Evolutionary conservation across 2,888 invertebrate species (phyloP).

Genomic region (Eupithecia abbreviata): DNA sequence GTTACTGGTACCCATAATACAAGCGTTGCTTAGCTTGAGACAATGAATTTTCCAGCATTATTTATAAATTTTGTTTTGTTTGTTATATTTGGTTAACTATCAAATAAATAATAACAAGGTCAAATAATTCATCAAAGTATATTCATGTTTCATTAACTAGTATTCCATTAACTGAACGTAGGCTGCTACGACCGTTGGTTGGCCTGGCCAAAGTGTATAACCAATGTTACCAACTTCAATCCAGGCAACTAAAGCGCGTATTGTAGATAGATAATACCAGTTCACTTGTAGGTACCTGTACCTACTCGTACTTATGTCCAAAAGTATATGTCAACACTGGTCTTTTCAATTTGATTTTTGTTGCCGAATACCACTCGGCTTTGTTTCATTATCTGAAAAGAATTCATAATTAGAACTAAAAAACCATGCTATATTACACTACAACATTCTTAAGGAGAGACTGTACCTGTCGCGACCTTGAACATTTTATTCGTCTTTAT

Average conservation of each 20-base stretch:
- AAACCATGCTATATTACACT: background rate
- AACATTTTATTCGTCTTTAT: background rate
- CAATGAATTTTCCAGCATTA: too few relatives aligned
- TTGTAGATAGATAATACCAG: background rate
- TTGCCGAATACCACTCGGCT: slow-evolving; percentile 57
- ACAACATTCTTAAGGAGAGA: too few relatives aligned
- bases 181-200: too few relatives aligned
- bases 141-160: too few relatives aligned
- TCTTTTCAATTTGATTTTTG: slow-evolving; percentile 46
- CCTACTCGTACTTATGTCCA: background rate
- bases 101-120: too few relatives aligned
- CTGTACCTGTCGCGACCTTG: background rate
- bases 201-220: background rate
- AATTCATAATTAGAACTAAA: slow-evolving; percentile 14
- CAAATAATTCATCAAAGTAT: too few relatives aligned
- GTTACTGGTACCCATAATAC: too few relatives aligned
- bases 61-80: too few relatives aligned
- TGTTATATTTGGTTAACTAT: too few relatives aligned
- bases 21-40: too few relatives aligned
- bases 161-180: too few relatives aligned
- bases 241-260: background rate
- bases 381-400: slow-evolving; percentile 61
- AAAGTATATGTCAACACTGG: slow-evolving; percentile 23
- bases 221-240: background rate
- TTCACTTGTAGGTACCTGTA: background rate